A percentile compares a stretch with the other conserved stretches of the same genome.
These are phyloP conservation scores for Pandion haliaetus DNA, from an alignment of 2,113 vertebrate genomes.

Conservation along the genomic window DNA sequence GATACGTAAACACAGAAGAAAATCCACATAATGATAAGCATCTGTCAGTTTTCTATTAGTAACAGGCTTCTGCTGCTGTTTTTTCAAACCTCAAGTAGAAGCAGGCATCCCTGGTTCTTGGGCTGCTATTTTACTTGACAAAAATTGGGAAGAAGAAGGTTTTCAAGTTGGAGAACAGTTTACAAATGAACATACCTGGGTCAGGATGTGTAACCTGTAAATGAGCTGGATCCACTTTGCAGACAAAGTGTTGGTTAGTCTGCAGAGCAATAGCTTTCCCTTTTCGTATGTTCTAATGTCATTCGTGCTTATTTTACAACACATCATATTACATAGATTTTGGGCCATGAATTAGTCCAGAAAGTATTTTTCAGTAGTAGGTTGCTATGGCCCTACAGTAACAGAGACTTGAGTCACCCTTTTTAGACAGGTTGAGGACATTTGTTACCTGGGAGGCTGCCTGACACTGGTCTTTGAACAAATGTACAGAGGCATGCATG, in stretches of 20 bases:
- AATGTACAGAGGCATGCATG: background rate
- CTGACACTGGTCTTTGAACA: background rate
- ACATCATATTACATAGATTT: background rate
- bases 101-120: background rate
- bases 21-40: background rate
- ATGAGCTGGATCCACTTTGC: background rate
- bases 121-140: background rate
- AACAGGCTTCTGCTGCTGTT: background rate
- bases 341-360: background rate
- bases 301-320: background rate
- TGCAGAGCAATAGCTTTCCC: background rate
- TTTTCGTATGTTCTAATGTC: background rate
- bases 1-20: background rate
- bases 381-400: background rate
- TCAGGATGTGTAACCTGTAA: background rate
- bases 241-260: background rate
- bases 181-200: background rate
- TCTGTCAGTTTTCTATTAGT: background rate
- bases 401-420: background rate
- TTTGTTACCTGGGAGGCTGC: background rate
- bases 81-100: constrained; percentile 1
- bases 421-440: background rate
- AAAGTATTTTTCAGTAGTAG: background rate
- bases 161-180: background rate
- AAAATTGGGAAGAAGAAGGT: background rate